These are phyloP conservation scores for Bembecia ichneumoniformis DNA, from an alignment of 2,888 invertebrate genomes.

Conservation along the genomic window DNA sequence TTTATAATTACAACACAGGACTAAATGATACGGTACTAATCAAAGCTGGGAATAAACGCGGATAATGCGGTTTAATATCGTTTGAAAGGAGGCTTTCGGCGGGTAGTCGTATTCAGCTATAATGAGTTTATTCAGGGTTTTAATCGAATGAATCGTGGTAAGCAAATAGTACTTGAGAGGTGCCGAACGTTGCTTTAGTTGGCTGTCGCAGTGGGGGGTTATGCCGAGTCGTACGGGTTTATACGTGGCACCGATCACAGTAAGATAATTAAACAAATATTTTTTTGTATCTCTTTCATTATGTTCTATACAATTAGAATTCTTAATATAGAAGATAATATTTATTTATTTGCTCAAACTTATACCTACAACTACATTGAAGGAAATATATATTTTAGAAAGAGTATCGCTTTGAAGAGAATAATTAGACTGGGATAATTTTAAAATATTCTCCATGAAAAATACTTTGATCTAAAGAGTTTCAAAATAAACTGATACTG, in stretches of 20 bases:
- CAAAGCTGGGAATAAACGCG: constrained; percentile 66
- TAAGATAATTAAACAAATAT: constrained; percentile 9
- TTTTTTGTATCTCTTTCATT: constrained; percentile 2
- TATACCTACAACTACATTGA: too few species aligned
- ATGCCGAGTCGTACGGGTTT: constrained; percentile 19
- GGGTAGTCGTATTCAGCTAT: constrained; percentile 61
- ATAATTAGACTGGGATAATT: too few species aligned
- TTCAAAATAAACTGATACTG: too few species aligned
- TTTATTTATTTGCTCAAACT: too few species aligned
- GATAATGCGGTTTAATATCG: constrained; percentile 69
- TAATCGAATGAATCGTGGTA: constrained; percentile 68
- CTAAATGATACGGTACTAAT: constrained; percentile 73
- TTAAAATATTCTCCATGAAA: too few species aligned
- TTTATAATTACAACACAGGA: constrained; percentile 65
- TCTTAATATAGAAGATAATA: too few species aligned
- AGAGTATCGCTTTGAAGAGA: too few species aligned
- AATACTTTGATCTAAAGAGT: too few species aligned
- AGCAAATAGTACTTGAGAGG: constrained; percentile 55
- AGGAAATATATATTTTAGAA: too few species aligned
- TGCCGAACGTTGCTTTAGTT: constrained; percentile 12
- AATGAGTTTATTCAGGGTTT: constrained; percentile 70
- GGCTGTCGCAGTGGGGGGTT: constrained; percentile 12
- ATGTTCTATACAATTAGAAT: not conserved
- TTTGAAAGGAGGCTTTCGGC: constrained; percentile 67
- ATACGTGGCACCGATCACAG: constrained; percentile 20